A percentile compares a stretch with the other conserved stretches of the same genome.
phyloP scores from a whole-genome alignment of 2,888 invertebrate species.

The Philonicus albiceps region DNA sequence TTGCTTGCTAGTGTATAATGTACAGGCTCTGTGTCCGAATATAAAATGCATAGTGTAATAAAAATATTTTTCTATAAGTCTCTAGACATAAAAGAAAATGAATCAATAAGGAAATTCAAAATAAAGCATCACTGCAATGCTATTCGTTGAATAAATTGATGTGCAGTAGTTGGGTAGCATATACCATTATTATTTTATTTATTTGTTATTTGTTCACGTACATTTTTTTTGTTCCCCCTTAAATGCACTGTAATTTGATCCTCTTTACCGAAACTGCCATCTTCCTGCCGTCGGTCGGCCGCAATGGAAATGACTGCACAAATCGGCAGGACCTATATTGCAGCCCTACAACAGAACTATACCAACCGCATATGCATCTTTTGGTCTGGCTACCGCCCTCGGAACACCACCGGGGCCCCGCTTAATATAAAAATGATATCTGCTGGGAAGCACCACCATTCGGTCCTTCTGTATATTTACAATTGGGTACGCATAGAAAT shows the following conservation, averaged over 20 bases:
- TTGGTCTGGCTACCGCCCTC: neutral
- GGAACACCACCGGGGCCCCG: neutral
- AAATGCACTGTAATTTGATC: conserved; percentile 17
- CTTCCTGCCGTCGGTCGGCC: neutral
- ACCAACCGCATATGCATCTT: neutral
- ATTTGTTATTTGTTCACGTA: neutral
- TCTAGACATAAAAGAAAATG: neutral
- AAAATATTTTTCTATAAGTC: no score
- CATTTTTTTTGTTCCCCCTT: no score
- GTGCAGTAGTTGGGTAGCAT: neutral
- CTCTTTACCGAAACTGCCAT: neutral
- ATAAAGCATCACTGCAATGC: neutral
- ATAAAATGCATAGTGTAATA: no score
- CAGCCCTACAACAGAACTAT: neutral
- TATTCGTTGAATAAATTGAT: neutral
- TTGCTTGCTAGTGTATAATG: no score
- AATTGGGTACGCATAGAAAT: conserved; percentile 1
- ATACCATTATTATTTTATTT: no score
- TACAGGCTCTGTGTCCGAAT: no score
- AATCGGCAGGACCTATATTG: neutral
- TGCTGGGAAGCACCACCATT: neutral
- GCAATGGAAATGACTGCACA: neutral
- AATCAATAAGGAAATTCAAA: neutral
- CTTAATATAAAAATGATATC: neutral
- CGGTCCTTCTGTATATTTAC: conserved; percentile 16